These are phyloP conservation scores for Zeugodacus cucurbitae DNA, from an alignment of 1,140 invertebrate species.

Conservation along the genomic window DNA sequence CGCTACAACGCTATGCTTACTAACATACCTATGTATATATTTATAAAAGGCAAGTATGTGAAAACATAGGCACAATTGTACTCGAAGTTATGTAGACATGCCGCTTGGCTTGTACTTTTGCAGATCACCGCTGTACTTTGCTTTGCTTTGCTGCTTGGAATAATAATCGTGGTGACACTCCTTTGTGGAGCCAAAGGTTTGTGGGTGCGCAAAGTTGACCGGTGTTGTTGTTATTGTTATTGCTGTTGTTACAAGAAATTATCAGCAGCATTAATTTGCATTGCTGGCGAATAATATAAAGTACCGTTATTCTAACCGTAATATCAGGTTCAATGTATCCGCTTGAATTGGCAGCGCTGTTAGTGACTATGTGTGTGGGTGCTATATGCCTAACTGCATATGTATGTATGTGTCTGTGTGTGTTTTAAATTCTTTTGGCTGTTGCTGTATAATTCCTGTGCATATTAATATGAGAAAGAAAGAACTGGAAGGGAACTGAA, in stretches of 20 bases:
- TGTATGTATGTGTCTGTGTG: neutral
- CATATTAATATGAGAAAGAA: too few species aligned
- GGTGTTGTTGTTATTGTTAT: neutral
- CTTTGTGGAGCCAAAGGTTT: slow-evolving; percentile 13
- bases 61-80: too few species aligned
- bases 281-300: slow-evolving; percentile 18
- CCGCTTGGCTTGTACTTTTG: slow-evolving; percentile 17
- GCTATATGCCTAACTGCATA: neutral
- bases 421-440: neutral
- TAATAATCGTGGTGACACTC: slow-evolving; percentile 30
- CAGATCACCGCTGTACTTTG: slow-evolving; percentile 7
- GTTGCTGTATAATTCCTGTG: neutral
- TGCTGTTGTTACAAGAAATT: neutral
- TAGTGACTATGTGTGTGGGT: neutral
- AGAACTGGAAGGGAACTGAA: too few species aligned
- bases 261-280: slow-evolving; percentile 23
- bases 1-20: neutral
- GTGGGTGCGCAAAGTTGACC: slow-evolving; percentile 26
- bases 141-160: slow-evolving; percentile 22
- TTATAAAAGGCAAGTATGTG: too few species aligned
- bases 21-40: neutral
- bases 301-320: slow-evolving; percentile 29
- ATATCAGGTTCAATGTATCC: slow-evolving; percentile 20
- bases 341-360: neutral
- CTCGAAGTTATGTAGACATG: neutral